Conservation (phyloP, 1,140 invertebrate genomes). For the Drosophila guanche region DNA sequence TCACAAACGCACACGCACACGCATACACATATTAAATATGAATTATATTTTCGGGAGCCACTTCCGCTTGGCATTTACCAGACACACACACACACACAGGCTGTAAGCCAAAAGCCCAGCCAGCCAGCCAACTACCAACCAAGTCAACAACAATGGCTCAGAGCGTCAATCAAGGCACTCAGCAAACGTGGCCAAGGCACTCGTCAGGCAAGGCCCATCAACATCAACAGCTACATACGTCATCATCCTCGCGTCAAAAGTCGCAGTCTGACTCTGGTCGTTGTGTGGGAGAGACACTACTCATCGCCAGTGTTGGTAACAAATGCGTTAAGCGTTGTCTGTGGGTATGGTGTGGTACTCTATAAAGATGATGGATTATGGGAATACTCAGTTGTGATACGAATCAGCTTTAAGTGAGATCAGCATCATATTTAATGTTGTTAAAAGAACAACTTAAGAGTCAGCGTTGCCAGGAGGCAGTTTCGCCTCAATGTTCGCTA, state of each 20-base stretch:
- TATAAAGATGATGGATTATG: too few species aligned
- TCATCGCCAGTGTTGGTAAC: too few species aligned
- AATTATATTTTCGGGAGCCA: constrained; percentile 46
- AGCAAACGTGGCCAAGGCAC: constrained; percentile 7
- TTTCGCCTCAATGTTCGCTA: too few species aligned
- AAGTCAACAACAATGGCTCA: constrained; percentile 35
- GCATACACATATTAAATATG: constrained; percentile 33
- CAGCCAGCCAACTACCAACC: constrained; percentile 4
- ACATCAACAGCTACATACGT: constrained; percentile 33
- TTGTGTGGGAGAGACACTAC: neutral
- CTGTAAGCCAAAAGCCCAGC: too few species aligned
- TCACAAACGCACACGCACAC: constrained; percentile 7
- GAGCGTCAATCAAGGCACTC: constrained; percentile 41
- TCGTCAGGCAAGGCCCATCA: constrained; percentile 19
- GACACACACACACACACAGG: too few species aligned
- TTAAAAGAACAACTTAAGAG: too few species aligned
- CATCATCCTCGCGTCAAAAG: constrained; percentile 13
- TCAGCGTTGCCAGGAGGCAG: too few species aligned
- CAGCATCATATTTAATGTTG: too few species aligned
- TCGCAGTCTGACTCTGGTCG: neutral
- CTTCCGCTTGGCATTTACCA: constrained; percentile 20
- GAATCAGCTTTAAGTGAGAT: too few species aligned
- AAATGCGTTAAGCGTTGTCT: too few species aligned
- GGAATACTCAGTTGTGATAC: too few species aligned
- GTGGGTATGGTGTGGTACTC: too few species aligned